Percentiles rank a stretch among this genome's conserved stretches.
Evolutionary conservation across 2,113 vertebrate species (phyloP).

Genomic region (Cettia cetti): DNA sequence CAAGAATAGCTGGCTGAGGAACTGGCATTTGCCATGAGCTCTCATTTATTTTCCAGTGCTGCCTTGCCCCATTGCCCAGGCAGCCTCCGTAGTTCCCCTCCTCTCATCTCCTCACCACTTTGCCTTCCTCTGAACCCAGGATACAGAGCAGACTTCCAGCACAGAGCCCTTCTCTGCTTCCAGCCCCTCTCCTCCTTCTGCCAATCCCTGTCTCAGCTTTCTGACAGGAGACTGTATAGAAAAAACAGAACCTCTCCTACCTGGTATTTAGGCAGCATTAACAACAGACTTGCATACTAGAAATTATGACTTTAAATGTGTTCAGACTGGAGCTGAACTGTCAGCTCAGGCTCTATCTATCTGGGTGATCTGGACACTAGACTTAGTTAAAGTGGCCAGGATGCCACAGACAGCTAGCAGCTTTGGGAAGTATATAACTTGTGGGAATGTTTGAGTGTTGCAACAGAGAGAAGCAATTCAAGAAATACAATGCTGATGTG

Average conservation of each 20-base stretch:
- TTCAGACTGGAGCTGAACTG: not conserved
- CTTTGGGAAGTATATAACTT: not conserved
- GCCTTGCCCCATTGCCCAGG: constrained; percentile 40
- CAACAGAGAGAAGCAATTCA: not conserved
- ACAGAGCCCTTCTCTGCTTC: not conserved
- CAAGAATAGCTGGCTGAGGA: constrained; percentile 51
- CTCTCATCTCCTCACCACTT: constrained; percentile 26
- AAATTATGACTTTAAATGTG: not conserved
- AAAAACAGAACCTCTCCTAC: not conserved
- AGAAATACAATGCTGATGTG: not conserved
- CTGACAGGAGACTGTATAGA: not conserved
- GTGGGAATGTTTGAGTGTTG: not conserved
- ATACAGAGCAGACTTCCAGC: constrained; percentile 4
- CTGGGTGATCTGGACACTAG: not conserved
- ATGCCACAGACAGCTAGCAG: not conserved
- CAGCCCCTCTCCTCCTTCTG: not conserved
- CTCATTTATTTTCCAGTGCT: not conserved
- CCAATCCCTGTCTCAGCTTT: not conserved
- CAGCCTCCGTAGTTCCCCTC: not conserved
- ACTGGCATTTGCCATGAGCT: constrained; percentile 1
- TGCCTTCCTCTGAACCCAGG: constrained; percentile 45
- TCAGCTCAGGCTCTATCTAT: not conserved
- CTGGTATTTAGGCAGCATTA: not conserved
- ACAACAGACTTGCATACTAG: not conserved
- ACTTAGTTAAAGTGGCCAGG: not conserved